Percentiles rank a stretch among this genome's conserved stretches.
Conservation (phyloP, 2,797 vertebrate species). For the Pempheris klunzingeri region DNA sequence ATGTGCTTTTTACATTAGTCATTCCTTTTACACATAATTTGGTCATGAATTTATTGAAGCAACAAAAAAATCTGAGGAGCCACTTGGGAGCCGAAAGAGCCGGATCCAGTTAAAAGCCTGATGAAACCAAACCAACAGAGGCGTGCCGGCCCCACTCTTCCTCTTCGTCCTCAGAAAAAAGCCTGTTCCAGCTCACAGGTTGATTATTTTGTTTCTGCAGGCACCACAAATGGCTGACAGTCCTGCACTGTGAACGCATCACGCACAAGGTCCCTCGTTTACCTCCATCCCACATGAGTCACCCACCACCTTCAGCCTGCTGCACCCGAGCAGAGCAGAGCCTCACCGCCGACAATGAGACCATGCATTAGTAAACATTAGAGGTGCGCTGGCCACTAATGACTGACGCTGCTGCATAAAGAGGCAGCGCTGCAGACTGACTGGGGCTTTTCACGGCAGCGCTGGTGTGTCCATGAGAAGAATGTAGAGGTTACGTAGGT, state of each 20-base stretch:
- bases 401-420: slow-evolving; percentile 27
- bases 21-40: no score
- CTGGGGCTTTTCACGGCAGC: neutral
- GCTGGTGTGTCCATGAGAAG: neutral
- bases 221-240: neutral
- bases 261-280: slow-evolving; percentile 6
- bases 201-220: no score
- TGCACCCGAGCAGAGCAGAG: no score
- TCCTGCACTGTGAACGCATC: neutral
- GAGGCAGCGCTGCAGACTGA: neutral
- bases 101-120: neutral
- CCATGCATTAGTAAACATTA: slow-evolving; percentile 56
- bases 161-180: no score
- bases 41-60: no score
- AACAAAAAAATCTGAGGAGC: no score
- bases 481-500: neutral
- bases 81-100: no score
- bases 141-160: no score
- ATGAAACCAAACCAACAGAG: neutral
- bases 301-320: slow-evolving; percentile 21
- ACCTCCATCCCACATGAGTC: slow-evolving; percentile 48
- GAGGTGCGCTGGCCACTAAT: slow-evolving; percentile 51
- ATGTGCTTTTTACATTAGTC: no score
- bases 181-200: neutral
- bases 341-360: slow-evolving; percentile 11